These are phyloP conservation scores for Epizoanthus rinbou DNA, from an alignment of 92 coral and sea anemone genomes.

Conservation along the genomic window DNA sequence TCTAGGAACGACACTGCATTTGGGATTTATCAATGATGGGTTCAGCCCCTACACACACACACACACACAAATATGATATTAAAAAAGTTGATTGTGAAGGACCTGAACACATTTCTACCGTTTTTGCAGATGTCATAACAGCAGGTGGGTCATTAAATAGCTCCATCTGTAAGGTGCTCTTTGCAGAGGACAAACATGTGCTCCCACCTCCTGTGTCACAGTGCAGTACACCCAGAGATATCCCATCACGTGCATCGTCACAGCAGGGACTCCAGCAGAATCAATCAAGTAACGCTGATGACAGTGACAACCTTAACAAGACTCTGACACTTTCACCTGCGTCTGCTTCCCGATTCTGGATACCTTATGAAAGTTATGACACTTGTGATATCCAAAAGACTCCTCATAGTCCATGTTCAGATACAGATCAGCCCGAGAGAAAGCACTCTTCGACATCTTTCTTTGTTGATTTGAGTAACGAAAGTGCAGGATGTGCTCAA, in stretches of 20 bases:
- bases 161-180: constrained; percentile 10
- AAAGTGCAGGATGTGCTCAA: not conserved
- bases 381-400: constrained; percentile 11
- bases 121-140: constrained; percentile 24
- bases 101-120: not conserved
- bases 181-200: constrained; percentile 10
- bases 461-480: constrained; percentile 28
- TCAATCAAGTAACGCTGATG: not conserved
- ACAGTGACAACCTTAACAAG: constrained; percentile 11
- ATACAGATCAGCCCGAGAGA: not conserved
- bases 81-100: not conserved
- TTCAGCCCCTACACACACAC: too few species aligned
- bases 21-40: too few species aligned
- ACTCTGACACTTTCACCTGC: constrained; percentile 31
- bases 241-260: not conserved
- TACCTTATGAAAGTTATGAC: constrained; percentile 26
- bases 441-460: constrained; percentile 21
- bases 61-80: too few species aligned
- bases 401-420: not conserved
- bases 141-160: constrained; percentile 24
- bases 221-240: not conserved
- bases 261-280: not conserved
- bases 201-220: constrained; percentile 21
- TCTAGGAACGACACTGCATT: too few species aligned
- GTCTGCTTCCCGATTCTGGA: constrained; percentile 23